These are phyloP conservation scores for Brachyopa scutellaris DNA, from an alignment of 2,888 invertebrate species.

Conservation along the genomic window DNA sequence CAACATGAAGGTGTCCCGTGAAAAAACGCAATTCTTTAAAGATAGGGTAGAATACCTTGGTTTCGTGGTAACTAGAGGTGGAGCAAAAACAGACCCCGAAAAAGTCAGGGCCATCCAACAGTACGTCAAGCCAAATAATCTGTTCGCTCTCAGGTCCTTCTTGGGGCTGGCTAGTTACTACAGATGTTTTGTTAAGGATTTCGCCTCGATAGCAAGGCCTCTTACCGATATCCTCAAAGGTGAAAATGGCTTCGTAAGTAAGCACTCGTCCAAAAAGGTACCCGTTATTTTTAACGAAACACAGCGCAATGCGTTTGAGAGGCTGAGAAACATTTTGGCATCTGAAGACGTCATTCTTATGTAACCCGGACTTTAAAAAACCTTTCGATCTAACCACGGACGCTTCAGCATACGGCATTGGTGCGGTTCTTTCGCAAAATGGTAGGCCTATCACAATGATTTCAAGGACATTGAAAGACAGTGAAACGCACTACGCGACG, in stretches of 20 bases:
- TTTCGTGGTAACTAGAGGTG: too few species aligned
- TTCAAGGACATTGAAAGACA: slow-evolving; percentile 73
- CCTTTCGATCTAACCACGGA: slow-evolving; percentile 74
- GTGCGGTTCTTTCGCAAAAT: slow-evolving; percentile 75
- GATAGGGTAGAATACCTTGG: too few species aligned
- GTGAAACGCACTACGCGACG: slow-evolving; percentile 69
- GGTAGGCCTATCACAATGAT: slow-evolving; percentile 75
- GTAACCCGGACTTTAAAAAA: slow-evolving; percentile 50
- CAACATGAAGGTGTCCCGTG: background rate
- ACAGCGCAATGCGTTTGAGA: too few species aligned
- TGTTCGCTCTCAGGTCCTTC: background rate
- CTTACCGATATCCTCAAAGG: background rate
- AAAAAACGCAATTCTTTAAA: too few species aligned
- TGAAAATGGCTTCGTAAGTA: too few species aligned
- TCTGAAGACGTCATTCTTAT: slow-evolving; percentile 46
- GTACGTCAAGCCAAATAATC: too few species aligned
- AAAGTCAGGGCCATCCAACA: too few species aligned
- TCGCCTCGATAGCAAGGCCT: background rate
- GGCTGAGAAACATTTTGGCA: background rate
- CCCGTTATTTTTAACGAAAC: too few species aligned
- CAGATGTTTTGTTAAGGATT: background rate
- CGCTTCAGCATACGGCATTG: slow-evolving; percentile 66
- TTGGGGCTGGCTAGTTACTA: background rate
- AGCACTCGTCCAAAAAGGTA: too few species aligned
- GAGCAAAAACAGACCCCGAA: too few species aligned